phyloP scores from a whole-genome alignment of 2,113 vertebrate species.

The Microcebus murinus region DNA sequence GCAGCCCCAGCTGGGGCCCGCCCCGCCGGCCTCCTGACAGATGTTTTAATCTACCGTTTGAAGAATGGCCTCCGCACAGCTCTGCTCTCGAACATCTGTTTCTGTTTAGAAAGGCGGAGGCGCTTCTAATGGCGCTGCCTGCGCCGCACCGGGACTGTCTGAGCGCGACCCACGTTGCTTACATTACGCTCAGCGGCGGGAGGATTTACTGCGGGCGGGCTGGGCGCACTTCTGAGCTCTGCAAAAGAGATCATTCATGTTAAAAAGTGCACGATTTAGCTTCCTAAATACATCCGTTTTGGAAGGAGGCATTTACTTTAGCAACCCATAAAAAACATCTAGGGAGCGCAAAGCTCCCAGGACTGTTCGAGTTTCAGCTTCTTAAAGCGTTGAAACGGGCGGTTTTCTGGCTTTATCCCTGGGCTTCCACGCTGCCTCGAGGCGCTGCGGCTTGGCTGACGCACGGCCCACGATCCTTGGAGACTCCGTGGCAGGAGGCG shows the following conservation, averaged over 20 bases:
- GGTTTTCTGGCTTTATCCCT: not conserved
- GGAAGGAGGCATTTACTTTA: constrained; percentile 64
- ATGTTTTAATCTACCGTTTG: constrained; percentile 88
- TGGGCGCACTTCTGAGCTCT: constrained; percentile 79
- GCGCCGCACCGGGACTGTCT: constrained; percentile 83
- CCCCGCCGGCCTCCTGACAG: constrained; percentile 81
- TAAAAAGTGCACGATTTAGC: constrained; percentile 56
- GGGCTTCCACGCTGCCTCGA: constrained; percentile 39
- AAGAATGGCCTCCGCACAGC: constrained; percentile 83
- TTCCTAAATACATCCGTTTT: constrained; percentile 75
- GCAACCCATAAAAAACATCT: constrained; percentile 61
- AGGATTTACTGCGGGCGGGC: constrained; percentile 81
- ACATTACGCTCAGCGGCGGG: constrained; percentile 79
- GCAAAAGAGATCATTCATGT: constrained; percentile 79
- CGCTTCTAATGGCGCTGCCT: constrained; percentile 82
- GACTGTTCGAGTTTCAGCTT: not conserved
- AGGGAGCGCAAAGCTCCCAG: constrained; percentile 41
- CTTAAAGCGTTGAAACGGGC: not conserved
- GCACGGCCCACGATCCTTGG: constrained; percentile 26
- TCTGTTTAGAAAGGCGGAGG: constrained; percentile 86
- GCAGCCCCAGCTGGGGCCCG: constrained; percentile 84
- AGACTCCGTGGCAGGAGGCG: not conserved
- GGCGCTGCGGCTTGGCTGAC: not conserved
- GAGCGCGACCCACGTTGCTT: constrained; percentile 81
- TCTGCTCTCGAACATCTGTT: constrained; percentile 86